These are phyloP conservation scores for Odontocerum albicorne DNA, from an alignment of 2,888 invertebrate genomes.

Conservation along the genomic window DNA sequence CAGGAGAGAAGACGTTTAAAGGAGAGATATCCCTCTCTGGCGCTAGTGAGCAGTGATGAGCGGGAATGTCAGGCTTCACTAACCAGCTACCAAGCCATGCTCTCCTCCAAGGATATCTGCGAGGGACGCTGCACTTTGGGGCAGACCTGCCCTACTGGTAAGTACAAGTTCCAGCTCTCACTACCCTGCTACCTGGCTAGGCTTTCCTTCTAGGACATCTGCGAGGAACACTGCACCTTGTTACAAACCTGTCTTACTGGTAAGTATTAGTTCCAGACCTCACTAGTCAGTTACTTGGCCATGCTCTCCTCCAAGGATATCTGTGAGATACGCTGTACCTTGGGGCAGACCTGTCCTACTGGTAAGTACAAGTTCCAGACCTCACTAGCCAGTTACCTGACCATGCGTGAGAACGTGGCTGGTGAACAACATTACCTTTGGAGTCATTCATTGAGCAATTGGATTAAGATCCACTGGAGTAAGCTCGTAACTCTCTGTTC, in stretches of 20 bases:
- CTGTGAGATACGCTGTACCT: conserved; percentile 83
- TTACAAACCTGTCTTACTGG: conserved; percentile 87
- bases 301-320: conserved; percentile 76
- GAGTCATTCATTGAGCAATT: too few species aligned
- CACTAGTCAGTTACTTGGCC: conserved; percentile 83
- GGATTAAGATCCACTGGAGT: too few species aligned
- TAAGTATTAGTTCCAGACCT: conserved; percentile 70
- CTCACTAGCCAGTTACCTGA: too few species aligned
- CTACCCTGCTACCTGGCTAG: conserved; percentile 83
- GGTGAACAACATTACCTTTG: too few species aligned
- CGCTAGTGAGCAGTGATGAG: conserved; percentile 70
- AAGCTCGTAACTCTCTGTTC: too few species aligned
- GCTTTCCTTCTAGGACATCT: conserved; percentile 75
- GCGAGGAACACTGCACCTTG: conserved; percentile 84
- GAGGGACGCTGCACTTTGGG: conserved; percentile 86
- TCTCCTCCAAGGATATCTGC: conserved; percentile 78
- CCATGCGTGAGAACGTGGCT: too few species aligned
- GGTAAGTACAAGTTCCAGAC: too few species aligned
- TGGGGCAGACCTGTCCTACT: conserved; percentile 84
- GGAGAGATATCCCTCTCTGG: conserved; percentile 81
- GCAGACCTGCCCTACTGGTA: conserved; percentile 82
- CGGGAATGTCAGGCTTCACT: conserved; percentile 77
- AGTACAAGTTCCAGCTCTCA: conserved; percentile 68
- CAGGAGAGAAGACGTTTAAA: conserved; percentile 83
- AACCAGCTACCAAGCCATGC: conserved; percentile 80